Percentiles rank a stretch among this genome's conserved stretches.
Conservation (phyloP, 2,888 invertebrate genomes). For the Tetragnatha montana region DNA sequence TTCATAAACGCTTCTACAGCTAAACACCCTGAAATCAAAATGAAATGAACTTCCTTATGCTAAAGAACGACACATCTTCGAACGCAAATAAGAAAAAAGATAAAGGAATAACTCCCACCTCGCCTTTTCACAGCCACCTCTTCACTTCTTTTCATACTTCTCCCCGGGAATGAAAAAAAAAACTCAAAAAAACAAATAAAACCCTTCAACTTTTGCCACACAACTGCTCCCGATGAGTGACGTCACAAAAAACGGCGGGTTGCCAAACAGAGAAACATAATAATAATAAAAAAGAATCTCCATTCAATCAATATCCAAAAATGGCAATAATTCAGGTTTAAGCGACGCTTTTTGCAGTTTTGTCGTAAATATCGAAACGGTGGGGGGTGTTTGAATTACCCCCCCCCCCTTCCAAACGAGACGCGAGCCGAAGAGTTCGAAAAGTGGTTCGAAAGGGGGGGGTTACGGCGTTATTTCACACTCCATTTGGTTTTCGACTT, state of each 20-base stretch:
- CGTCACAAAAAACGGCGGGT: constrained; percentile 30
- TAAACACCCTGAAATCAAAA: background rate
- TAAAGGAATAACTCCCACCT: background rate
- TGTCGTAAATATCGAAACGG: constrained; percentile 69
- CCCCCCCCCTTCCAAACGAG: constrained; percentile 11
- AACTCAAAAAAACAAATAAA: background rate
- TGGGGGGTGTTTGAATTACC: constrained; percentile 54
- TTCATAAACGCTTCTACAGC: background rate
- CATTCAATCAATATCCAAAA: constrained; percentile 68
- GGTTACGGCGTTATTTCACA: constrained; percentile 65
- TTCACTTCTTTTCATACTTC: background rate
- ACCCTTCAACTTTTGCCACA: constrained; percentile 10
- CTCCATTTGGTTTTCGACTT: constrained; percentile 70
- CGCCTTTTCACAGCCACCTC: background rate
- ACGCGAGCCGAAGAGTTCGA: constrained; percentile 11
- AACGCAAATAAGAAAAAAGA: background rate
- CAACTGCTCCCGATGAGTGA: constrained; percentile 18
- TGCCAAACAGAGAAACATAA: background rate
- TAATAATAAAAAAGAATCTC: background rate
- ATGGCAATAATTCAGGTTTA: constrained; percentile 71
- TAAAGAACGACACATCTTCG: background rate
- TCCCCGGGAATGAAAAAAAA: background rate
- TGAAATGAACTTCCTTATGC: background rate
- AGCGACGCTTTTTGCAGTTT: constrained; percentile 67
- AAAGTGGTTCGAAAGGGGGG: constrained; percentile 1